A percentile compares a stretch with the other conserved stretches of the same genome.
phyloP scores from a whole-genome alignment of 2,113 vertebrate genomes.

The Alces alces region DNA sequence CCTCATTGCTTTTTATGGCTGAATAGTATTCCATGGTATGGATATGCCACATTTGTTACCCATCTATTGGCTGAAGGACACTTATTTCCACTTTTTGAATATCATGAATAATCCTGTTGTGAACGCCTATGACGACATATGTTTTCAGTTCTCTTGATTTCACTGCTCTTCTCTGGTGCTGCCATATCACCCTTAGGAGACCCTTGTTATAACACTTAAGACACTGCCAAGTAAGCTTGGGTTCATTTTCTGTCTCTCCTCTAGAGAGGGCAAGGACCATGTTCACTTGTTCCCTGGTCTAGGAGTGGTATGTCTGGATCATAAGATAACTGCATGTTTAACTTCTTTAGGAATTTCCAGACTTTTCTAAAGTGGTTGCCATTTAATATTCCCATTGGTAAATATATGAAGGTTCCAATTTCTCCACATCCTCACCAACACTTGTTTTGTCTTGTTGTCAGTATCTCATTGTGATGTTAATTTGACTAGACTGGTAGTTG shows the following conservation, averaged over 20 bases:
- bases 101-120: background rate
- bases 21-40: background rate
- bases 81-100: conserved; percentile 6
- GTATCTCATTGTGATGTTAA: background rate
- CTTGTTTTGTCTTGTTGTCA: background rate
- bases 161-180: background rate
- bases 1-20: background rate
- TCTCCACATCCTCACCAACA: background rate
- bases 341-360: background rate
- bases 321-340: background rate
- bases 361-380: background rate
- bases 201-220: background rate
- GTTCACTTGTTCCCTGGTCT: background rate
- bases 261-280: background rate
- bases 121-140: background rate
- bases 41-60: background rate
- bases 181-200: background rate
- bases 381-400: background rate
- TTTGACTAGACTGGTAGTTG: conserved; percentile 6
- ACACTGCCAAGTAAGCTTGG: background rate
- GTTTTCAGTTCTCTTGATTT: conserved; percentile 18
- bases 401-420: background rate
- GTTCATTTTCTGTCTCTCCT: background rate
- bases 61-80: background rate
- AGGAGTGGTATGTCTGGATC: background rate